Evolutionary conservation across 1,140 invertebrate species (phyloP).

Genomic region (Drosophila azteca): DNA sequence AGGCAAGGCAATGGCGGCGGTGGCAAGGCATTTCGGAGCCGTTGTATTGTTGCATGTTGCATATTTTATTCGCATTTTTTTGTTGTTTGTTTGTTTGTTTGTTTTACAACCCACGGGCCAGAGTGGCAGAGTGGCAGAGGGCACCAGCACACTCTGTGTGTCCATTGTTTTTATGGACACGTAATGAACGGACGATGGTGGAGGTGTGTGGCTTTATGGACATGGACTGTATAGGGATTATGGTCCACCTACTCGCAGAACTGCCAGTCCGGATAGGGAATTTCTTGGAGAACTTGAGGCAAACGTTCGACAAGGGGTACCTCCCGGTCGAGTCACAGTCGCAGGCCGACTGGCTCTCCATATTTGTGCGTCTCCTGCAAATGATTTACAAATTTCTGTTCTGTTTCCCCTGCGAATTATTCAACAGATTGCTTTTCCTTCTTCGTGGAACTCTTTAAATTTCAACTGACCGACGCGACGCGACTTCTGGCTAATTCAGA

Average conservation of each 20-base stretch:
- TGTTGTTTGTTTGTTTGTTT: background rate
- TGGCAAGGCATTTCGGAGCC: conserved; percentile 3
- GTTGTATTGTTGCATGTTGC: conserved; percentile 45
- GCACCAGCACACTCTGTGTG: background rate
- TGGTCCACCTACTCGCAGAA: too few relatives aligned
- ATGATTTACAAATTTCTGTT: background rate
- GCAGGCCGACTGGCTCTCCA: too few relatives aligned
- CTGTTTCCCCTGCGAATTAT: conserved; percentile 5
- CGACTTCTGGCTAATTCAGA: conserved; percentile 32
- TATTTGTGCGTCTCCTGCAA: background rate
- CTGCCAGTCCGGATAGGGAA: too few relatives aligned
- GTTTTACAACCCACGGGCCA: background rate
- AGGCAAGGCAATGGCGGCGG: background rate
- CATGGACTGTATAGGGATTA: too few relatives aligned
- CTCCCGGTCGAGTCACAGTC: too few relatives aligned
- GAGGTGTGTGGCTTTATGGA: too few relatives aligned
- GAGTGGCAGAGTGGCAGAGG: too few relatives aligned
- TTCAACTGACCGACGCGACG: conserved; percentile 11
- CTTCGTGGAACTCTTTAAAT: background rate
- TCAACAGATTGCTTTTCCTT: conserved; percentile 19
- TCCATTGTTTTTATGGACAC: background rate
- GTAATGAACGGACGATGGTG: too few relatives aligned
- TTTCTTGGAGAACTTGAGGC: too few relatives aligned
- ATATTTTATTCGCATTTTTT: conserved; percentile 42
- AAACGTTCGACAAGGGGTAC: too few relatives aligned